These are phyloP conservation scores for Cephus rjabovi DNA, from an alignment of 2,888 invertebrate genomes.

Conservation along the genomic window DNA sequence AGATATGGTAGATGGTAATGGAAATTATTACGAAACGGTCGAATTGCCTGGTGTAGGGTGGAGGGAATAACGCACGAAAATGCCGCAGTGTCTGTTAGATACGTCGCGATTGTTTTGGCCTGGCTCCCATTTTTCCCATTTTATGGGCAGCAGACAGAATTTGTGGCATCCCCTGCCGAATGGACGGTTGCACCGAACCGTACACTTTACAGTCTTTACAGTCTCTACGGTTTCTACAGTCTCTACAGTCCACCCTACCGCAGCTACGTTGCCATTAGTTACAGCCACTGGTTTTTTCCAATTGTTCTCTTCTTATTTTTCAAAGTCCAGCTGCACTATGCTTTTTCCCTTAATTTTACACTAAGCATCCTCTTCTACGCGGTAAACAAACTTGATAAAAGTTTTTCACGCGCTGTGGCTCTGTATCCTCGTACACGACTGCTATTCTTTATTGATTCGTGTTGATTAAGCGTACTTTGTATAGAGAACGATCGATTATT, in stretches of 20 bases:
- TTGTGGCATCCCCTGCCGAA: constrained; percentile 38
- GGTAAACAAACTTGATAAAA: too few relatives aligned
- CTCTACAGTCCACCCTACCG: background rate
- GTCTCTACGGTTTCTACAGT: background rate
- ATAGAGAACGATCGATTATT: background rate
- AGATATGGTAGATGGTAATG: background rate
- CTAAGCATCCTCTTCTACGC: background rate
- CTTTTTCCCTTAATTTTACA: background rate
- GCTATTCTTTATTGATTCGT: background rate
- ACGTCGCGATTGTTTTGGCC: constrained; percentile 48
- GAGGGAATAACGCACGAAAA: constrained; percentile 31
- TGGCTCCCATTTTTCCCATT: constrained; percentile 42
- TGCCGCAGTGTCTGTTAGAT: constrained; percentile 42
- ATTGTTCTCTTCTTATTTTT: constrained; percentile 39
- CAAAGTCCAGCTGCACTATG: constrained; percentile 21
- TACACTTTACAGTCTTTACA: constrained; percentile 33
- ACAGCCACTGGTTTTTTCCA: constrained; percentile 32
- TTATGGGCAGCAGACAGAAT: constrained; percentile 44
- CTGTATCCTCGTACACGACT: background rate
- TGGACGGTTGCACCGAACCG: constrained; percentile 28
- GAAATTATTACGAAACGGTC: background rate
- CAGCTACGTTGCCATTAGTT: constrained; percentile 40
- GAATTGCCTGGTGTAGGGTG: background rate
- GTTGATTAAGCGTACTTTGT: background rate
- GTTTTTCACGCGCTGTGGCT: background rate